phyloP scores from a whole-genome alignment of 2,888 invertebrate genomes.

The Napeogenes sylphis region DNA sequence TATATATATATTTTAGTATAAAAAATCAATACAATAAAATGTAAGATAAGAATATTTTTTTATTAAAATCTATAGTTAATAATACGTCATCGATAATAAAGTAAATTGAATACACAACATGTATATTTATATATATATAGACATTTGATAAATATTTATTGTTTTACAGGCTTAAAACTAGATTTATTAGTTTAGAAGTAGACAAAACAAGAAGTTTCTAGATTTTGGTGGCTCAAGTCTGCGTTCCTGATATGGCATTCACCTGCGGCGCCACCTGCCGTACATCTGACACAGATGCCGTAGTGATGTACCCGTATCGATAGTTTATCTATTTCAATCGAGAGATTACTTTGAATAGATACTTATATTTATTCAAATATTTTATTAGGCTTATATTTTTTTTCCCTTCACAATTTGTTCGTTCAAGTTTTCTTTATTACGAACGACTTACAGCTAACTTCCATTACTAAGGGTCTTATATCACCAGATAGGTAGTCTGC shows the following conservation, averaged over 20 bases:
- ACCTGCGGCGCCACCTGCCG: slow-evolving; percentile 73
- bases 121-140: no score
- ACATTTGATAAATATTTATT: not conserved
- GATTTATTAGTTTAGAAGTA: slow-evolving; percentile 29
- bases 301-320: slow-evolving; percentile 48
- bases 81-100: not conserved
- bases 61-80: no score
- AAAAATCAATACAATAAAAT: no score
- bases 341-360: not conserved
- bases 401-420: not conserved
- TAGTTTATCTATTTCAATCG: slow-evolving; percentile 11
- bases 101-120: not conserved
- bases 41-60: no score
- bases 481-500: no score
- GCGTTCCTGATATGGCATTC: slow-evolving; percentile 65
- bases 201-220: slow-evolving; percentile 38
- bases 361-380: no score
- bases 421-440: no score
- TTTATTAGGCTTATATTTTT: not conserved
- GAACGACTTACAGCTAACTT: no score
- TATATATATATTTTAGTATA: no score
- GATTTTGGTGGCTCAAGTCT: slow-evolving; percentile 65
- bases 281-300: slow-evolving; percentile 74
- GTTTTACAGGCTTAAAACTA: not conserved
- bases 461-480: no score